Conservation (phyloP, 2,113 vertebrate species). For the Cairina moschata region DNA sequence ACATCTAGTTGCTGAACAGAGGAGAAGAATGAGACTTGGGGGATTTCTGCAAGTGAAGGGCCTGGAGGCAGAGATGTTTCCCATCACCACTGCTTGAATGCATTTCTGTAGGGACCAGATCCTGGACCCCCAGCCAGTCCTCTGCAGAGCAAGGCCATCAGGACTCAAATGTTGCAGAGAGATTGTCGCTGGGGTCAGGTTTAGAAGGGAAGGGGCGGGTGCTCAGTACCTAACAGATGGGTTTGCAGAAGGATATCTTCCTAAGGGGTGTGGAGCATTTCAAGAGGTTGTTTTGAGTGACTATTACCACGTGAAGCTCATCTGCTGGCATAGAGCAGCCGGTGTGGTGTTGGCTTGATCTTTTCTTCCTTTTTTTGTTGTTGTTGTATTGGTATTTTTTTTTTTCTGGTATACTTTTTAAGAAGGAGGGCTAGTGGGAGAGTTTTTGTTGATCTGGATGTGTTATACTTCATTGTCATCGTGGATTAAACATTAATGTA, state of each 20-base stretch:
- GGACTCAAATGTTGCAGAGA: not conserved
- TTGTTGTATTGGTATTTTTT: not conserved
- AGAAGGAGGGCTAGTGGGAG: not conserved
- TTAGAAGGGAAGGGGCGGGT: constrained; percentile 19
- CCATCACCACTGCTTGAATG: not conserved
- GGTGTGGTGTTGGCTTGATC: constrained; percentile 44
- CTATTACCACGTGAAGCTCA: constrained; percentile 43
- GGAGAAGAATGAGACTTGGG: not conserved
- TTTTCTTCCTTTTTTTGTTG: not conserved
- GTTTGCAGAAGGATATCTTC: constrained; percentile 43
- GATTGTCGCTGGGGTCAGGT: not conserved
- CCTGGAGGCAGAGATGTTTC: not conserved
- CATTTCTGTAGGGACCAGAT: not conserved
- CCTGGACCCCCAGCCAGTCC: not conserved
- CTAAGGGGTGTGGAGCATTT: constrained; percentile 41
- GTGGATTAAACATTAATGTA: not conserved
- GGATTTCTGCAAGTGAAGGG: not conserved
- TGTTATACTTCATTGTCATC: not conserved
- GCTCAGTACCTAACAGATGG: constrained; percentile 45
- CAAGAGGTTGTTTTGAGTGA: constrained; percentile 44
- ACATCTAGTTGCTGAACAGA: not conserved
- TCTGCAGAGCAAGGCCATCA: not conserved
- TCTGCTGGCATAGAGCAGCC: constrained; percentile 51
- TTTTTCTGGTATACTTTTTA: not conserved
- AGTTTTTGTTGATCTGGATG: not conserved